Percentiles rank a stretch among this genome's conserved stretches.
Evolutionary conservation across 2,797 vertebrate genomes (phyloP).

Genomic region (Platyrinchus mystaceus): DNA sequence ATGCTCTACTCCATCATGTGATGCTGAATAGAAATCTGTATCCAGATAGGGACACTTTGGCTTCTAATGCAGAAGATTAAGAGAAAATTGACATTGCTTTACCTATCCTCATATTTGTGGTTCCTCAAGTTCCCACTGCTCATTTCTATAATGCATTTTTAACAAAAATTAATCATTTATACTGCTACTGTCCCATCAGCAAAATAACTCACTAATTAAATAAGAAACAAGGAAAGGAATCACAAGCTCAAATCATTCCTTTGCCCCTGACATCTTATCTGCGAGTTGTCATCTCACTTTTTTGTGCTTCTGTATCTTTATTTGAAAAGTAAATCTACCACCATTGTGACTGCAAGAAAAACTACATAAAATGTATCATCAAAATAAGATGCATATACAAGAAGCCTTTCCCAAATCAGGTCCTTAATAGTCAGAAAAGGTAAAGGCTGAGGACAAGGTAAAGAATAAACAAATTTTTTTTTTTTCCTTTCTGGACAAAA

Average conservation of each 20-base stretch:
- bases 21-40: background rate
- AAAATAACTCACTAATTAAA: background rate
- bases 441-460: background rate
- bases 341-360: background rate
- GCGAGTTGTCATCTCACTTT: rapidly evolving
- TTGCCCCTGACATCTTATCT: background rate
- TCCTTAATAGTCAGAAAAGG: background rate
- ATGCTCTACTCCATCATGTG: background rate
- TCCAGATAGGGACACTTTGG: background rate
- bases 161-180: background rate
- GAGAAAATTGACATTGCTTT: background rate
- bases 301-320: background rate
- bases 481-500: background rate
- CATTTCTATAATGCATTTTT: background rate
- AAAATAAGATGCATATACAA: background rate
- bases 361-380: background rate
- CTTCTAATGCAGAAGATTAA: background rate
- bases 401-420: background rate
- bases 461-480: background rate
- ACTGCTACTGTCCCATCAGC: background rate
- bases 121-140: background rate
- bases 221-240: background rate
- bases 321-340: background rate
- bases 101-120: background rate
- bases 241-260: background rate